Percentiles rank a stretch among this genome's conserved stretches.
These are phyloP conservation scores for Platalea minor DNA, from an alignment of 2,797 vertebrate genomes.

Conservation along the genomic window DNA sequence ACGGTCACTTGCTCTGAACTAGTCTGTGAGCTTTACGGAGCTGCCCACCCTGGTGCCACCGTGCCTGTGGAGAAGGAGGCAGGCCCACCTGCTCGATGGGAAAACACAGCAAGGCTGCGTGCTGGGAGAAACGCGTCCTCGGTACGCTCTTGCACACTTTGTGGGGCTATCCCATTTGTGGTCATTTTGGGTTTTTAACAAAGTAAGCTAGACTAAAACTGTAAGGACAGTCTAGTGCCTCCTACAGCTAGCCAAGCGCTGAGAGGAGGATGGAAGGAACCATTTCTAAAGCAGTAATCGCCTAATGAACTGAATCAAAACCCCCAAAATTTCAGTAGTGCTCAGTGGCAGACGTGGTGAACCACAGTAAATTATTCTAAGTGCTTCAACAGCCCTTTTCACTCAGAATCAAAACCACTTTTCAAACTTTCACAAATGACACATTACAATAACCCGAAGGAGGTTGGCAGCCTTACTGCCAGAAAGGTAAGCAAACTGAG, in stretches of 20 bases:
- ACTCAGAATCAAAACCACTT: background rate
- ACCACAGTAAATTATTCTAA: background rate
- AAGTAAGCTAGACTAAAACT: background rate
- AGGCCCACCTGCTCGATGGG: rapidly evolving
- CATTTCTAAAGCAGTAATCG: background rate
- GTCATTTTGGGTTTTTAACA: rapidly evolving
- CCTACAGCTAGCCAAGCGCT: background rate
- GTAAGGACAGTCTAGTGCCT: background rate
- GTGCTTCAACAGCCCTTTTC: background rate
- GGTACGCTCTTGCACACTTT: rapidly evolving
- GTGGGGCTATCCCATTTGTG: background rate
- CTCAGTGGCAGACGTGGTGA: background rate
- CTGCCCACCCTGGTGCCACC: rapidly evolving
- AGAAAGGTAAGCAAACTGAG: background rate
- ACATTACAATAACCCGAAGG: background rate
- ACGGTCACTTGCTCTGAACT: background rate
- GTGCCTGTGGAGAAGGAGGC: rapidly evolving
- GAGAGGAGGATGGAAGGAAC: background rate
- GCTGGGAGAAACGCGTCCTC: rapidly evolving
- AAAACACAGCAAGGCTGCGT: background rate
- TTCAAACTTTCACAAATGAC: background rate
- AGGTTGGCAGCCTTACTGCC: background rate
- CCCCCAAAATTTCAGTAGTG: background rate
- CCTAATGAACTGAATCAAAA: background rate
- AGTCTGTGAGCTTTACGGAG: rapidly evolving